Evolutionary conservation across 2,113 vertebrate species (phyloP).

Genomic region (Spheniscus mendiculus): DNA sequence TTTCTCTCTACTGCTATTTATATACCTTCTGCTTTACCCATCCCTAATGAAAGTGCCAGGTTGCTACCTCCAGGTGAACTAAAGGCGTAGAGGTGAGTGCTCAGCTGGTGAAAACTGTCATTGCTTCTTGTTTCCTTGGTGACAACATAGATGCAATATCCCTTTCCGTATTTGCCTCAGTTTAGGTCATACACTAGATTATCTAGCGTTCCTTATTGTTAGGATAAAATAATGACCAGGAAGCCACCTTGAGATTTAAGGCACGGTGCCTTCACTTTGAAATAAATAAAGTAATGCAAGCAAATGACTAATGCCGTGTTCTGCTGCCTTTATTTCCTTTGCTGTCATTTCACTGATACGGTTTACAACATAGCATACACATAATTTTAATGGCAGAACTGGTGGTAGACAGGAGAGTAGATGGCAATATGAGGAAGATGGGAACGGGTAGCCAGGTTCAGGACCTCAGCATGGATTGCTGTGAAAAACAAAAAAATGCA

Average conservation of each 20-base stretch:
- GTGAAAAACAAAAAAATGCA: background rate
- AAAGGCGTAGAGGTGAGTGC: background rate
- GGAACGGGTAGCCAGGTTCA: background rate
- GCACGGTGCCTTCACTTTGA: background rate
- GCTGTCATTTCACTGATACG: background rate
- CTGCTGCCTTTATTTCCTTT: background rate
- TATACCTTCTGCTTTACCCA: background rate
- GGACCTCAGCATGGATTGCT: background rate
- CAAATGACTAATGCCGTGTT: background rate
- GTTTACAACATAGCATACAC: background rate
- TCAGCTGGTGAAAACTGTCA: constrained; percentile 11
- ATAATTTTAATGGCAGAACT: background rate
- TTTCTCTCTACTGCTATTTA: background rate
- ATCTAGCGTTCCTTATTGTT: background rate
- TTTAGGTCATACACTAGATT: background rate
- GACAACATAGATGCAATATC: background rate
- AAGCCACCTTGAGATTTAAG: background rate
- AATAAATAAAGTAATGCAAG: background rate
- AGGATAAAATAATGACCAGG: background rate
- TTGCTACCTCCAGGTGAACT: background rate
- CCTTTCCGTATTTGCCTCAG: background rate
- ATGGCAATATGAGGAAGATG: background rate
- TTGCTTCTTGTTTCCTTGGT: constrained; percentile 32
- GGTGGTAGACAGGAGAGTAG: background rate
- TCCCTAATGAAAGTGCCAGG: background rate